Percentiles rank a stretch among this genome's conserved stretches.
Conservation (phyloP, 2,113 vertebrate genomes). For the Grammomys dolichurus region DNA sequence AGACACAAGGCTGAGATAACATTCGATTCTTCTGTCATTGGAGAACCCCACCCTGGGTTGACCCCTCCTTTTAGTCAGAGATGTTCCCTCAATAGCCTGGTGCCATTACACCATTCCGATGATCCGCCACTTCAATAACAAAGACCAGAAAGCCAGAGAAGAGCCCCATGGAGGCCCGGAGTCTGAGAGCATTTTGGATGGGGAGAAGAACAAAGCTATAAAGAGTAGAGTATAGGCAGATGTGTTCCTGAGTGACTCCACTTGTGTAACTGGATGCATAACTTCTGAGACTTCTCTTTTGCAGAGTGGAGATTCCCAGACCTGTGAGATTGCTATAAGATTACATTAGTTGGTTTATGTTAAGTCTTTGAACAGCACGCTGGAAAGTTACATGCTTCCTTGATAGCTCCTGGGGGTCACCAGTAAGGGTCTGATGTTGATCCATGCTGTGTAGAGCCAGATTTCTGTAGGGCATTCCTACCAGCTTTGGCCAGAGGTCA, state of each 20-base stretch:
- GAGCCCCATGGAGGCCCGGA: accelerated
- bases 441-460: not conserved
- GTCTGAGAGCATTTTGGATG: not conserved
- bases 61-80: not conserved
- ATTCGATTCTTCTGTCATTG: accelerated
- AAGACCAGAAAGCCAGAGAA: not conserved
- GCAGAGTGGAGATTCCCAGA: not conserved
- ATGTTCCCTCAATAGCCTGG: too few species aligned
- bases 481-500: not conserved
- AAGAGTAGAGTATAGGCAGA: accelerated
- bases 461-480: not conserved
- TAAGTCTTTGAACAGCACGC: accelerated
- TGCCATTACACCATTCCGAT: not conserved
- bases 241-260: not conserved
- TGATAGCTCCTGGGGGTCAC: accelerated
- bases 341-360: not conserved
- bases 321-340: not conserved
- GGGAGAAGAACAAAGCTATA: too few species aligned
- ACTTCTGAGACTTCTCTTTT: not conserved
- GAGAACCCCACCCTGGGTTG: not conserved
- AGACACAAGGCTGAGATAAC: not conserved
- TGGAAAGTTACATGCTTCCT: too few species aligned
- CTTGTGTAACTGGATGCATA: too few species aligned
- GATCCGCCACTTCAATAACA: not conserved
- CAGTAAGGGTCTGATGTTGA: too few species aligned